These are phyloP conservation scores for Mustelus asterias DNA, from an alignment of 2,113 vertebrate genomes.

Conservation along the genomic window DNA sequence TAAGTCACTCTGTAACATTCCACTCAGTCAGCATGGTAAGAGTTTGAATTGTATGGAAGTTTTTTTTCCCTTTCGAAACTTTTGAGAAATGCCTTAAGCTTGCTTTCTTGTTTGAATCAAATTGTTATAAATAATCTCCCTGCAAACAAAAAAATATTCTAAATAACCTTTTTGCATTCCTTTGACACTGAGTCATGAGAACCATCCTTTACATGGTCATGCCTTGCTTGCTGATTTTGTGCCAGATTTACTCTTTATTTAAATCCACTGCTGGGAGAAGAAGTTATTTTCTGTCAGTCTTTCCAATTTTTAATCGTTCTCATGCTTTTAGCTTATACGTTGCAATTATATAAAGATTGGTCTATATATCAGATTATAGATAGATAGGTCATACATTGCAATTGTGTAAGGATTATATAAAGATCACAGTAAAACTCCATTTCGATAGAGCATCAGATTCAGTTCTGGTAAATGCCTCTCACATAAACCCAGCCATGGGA, in stretches of 20 bases:
- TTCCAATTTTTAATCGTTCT: not conserved
- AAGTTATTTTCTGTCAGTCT: not conserved
- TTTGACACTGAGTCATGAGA: not conserved
- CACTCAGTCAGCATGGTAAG: not conserved
- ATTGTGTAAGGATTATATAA: not conserved
- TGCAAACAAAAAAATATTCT: not conserved
- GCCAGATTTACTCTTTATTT: too few species aligned
- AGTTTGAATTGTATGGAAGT: not conserved
- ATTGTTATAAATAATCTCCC: not conserved
- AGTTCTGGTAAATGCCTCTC: too few species aligned
- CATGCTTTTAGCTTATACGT: not conserved
- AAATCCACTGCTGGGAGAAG: not conserved
- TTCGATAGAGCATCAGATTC: too few species aligned
- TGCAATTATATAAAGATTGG: too few species aligned
- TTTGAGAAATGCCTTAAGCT: not conserved
- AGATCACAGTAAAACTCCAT: not conserved
- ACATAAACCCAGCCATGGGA: too few species aligned
- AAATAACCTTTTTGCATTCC: not conserved
- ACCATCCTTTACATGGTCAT: not conserved
- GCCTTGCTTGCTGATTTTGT: not conserved
- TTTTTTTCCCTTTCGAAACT: not conserved
- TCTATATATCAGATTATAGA: too few species aligned
- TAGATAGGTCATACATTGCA: too few species aligned
- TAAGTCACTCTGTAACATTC: too few species aligned
- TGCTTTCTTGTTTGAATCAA: not conserved